phyloP scores from a whole-genome alignment of 1,140 invertebrate genomes.

The Scylla paramamosain region DNA sequence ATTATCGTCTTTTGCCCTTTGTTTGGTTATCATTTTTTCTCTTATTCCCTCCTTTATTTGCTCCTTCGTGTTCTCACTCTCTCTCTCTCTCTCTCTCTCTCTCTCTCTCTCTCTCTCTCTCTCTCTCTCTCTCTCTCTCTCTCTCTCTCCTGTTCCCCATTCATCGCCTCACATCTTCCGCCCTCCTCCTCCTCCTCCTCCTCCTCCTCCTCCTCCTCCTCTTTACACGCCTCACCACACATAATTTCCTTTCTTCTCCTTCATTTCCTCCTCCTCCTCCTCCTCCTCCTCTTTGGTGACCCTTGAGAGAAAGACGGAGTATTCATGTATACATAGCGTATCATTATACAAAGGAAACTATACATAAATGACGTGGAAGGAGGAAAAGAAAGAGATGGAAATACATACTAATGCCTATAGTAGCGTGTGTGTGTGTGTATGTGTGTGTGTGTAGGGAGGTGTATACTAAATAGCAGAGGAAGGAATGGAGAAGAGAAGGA shows the following conservation, averaged over 20 bases:
- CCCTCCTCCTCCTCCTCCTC: not conserved
- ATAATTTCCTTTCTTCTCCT: too few species aligned
- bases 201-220: not conserved
- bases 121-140: not conserved
- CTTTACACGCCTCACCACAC: too few species aligned
- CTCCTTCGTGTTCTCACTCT: slow-evolving; percentile 10
- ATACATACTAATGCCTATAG: too few species aligned
- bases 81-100: slow-evolving; percentile 40
- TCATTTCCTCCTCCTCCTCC: too few species aligned
- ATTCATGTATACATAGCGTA: too few species aligned
- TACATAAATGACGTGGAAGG: too few species aligned
- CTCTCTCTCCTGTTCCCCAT: not conserved
- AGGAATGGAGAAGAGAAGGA: not conserved
- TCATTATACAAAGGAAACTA: too few species aligned
- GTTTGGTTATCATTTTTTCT: too few species aligned
- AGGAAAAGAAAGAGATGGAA: too few species aligned
- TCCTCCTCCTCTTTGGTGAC: too few species aligned
- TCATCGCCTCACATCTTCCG: not conserved
- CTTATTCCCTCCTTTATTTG: not conserved
- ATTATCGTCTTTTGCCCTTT: not conserved
- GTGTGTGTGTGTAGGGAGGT: not conserved
- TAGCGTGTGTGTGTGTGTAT: slow-evolving; percentile 47
- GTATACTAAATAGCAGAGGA: not conserved
- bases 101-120: slow-evolving; percentile 30
- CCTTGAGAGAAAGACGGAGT: too few species aligned